These are phyloP conservation scores for Gari tellinella DNA, from an alignment of 2,888 invertebrate genomes.

Conservation along the genomic window DNA sequence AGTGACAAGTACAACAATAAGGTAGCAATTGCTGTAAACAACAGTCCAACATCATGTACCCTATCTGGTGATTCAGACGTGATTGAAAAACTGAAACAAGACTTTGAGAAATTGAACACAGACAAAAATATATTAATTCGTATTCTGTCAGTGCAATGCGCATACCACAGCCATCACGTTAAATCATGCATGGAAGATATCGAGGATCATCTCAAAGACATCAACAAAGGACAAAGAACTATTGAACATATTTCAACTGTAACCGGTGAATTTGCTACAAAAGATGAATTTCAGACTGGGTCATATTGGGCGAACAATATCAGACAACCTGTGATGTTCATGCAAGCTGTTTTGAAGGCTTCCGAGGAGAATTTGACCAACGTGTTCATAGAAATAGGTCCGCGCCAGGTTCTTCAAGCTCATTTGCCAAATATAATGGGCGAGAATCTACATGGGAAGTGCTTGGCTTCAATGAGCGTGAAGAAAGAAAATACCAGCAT, in stretches of 20 bases:
- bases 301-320: conserved; percentile 72
- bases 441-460: neutral
- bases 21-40: conserved; percentile 43
- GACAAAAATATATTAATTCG: neutral
- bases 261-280: conserved; percentile 39
- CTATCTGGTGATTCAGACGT: conserved; percentile 9
- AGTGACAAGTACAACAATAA: conserved; percentile 13
- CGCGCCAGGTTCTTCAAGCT: neutral
- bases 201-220: neutral
- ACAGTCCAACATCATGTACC: conserved; percentile 23
- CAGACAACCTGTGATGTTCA: conserved; percentile 63
- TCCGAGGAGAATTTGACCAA: neutral
- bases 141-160: neutral
- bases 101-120: neutral
- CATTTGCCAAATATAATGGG: conserved; percentile 1
- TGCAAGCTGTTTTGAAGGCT: conserved; percentile 53
- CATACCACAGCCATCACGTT: neutral
- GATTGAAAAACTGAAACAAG: neutral
- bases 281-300: conserved; percentile 37
- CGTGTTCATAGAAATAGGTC: neutral
- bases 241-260: conserved; percentile 60
- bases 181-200: neutral
- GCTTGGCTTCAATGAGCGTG: conserved; percentile 42
- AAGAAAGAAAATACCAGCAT: conserved; percentile 32
- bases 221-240: conserved; percentile 9